phyloP scores from a whole-genome alignment of 2,797 vertebrate species.

The Hoplostethus mediterraneus region DNA sequence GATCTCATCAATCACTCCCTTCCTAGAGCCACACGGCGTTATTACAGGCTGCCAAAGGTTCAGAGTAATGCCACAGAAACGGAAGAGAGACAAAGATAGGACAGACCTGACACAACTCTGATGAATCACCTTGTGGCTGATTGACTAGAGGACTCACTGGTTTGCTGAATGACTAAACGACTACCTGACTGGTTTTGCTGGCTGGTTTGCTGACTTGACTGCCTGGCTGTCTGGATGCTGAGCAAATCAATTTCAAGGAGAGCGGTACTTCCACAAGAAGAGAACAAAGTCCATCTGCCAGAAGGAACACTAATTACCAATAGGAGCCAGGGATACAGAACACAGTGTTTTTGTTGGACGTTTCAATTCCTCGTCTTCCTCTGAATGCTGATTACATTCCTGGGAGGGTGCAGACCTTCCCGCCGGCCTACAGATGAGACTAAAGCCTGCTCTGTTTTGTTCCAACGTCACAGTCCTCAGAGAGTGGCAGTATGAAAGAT shows the following conservation, averaged over 20 bases:
- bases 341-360: slow-evolving; percentile 56
- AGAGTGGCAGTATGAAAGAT: slow-evolving; percentile 62
- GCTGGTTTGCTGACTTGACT: slow-evolving; percentile 13
- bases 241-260: slow-evolving; percentile 61
- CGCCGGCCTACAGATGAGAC: slow-evolving; percentile 64
- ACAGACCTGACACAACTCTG: slow-evolving; percentile 34
- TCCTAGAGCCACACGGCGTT: slow-evolving; percentile 24
- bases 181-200: background rate
- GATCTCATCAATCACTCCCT: slow-evolving; percentile 62
- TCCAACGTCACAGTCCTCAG: slow-evolving; percentile 59
- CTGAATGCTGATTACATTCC: slow-evolving; percentile 70
- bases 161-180: slow-evolving; percentile 21
- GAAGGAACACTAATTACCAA: slow-evolving; percentile 68
- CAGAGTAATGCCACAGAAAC: slow-evolving; percentile 19
- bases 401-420: slow-evolving; percentile 47
- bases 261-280: slow-evolving; percentile 26
- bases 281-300: slow-evolving; percentile 52
- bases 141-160: slow-evolving; percentile 8
- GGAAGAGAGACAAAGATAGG: slow-evolving; percentile 7
- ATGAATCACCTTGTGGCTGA: slow-evolving; percentile 39
- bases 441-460: slow-evolving; percentile 50
- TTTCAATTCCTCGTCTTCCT: slow-evolving; percentile 51
- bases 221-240: slow-evolving; percentile 18
- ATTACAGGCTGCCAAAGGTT: slow-evolving; percentile 18
- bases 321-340: slow-evolving; percentile 44